Base-by-base conservation (phyloP, 1,140 invertebrate species). In the Rhagoletis zephyria region DNA sequence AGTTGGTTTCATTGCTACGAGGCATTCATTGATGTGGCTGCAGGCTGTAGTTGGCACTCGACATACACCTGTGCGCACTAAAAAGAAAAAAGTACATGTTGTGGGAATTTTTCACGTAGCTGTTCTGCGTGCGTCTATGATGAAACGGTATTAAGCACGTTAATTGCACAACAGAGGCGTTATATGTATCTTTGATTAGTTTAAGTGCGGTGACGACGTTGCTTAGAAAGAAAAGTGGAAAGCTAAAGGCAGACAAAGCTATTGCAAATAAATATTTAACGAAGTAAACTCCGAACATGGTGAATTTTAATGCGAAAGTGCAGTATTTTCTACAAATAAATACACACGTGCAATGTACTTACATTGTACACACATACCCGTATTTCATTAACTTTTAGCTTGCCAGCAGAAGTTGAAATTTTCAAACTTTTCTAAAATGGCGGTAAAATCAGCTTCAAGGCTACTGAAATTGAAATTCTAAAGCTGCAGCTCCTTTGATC, bases 131-230 rank as follows among this genome's bases (percentile, higher is more conserved):
- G 67, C 67, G n/a, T 30, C 30, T 30, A 16, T 48, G 61, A 7
- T 2, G 42, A 40, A 4, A 48, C 42, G 40, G 67, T 16, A 42
- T 12, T 14, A 74, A 74, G 7, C 40, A 74, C 42, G 40, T 42
- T 74, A 74, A 74, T 74, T 74, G 67, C 67, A n/a, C 67, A 74
- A 74, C 67, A 74, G 45, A 74, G 6, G 67, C 40, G 40, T 48
- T 16, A 74, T 74, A 30, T 30, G 30, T 30, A 42, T 2, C 67
- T 4, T 42, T 74, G 67, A 74, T 74, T 74, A 74, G 45, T 74
- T 74, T 48, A n/a, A 48, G 67, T 48, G 42, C 4, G n/a, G 14
- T 74, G 67, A 48, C 10, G 67, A 48, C 10, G 64, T 67, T 67
- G 67, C 67, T 6, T 7, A n/a, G 14, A 48, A 74, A 70, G 9